Base-by-base conservation (phyloP, 2,888 invertebrate genomes). In the Spodoptera exigua region DNA sequence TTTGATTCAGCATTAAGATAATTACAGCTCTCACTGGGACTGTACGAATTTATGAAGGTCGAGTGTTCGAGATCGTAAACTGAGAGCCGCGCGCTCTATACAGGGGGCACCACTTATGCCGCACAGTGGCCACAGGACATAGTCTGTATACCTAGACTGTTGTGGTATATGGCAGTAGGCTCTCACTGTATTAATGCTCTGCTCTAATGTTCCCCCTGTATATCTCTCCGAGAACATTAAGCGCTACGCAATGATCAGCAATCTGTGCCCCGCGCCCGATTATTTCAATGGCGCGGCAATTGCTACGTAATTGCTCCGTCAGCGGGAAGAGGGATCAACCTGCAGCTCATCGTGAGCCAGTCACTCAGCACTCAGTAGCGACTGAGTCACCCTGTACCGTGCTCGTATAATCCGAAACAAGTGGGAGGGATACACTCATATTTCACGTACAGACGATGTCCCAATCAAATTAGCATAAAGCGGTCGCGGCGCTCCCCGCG, bases 391-490 rank as follows among this genome's bases (percentile, higher is more conserved):
- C 54, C 66, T 59, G 58, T 27, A 27, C n/a, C n/a, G n/a, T n/a
- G 27, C 5, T 27, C n/a, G 27, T 71, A 45, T 48, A 55, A 51
- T 48, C 11, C 54, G 36, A 48, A 54, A 71, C 54, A 70, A 70
- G 65, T 49, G 18, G 64, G 56, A 47, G 54, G 55, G 55, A 57
- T 58, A 74, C 34, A 68, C 35, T 63, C 70, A 63, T 75, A 74
- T 70, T 46, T 75, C 74, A 74, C 56, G 37, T 51, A 60, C 74
- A 67, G 74, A 62, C 61, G 70, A 56, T 55, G 69, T 64, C 65
- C 68, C 75, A 75, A 75, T 78, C 57, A 70, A 75, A 76, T 76
- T 78, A 76, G 53, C 76, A 76, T 76, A 74, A 69, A 77, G 62
- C 59, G 55, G 40, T 49, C 51, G 27, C 51, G 66, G 49, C 56